Conservation (phyloP, 2,797 vertebrate species). For the Aulostomus chinensis region DNA sequence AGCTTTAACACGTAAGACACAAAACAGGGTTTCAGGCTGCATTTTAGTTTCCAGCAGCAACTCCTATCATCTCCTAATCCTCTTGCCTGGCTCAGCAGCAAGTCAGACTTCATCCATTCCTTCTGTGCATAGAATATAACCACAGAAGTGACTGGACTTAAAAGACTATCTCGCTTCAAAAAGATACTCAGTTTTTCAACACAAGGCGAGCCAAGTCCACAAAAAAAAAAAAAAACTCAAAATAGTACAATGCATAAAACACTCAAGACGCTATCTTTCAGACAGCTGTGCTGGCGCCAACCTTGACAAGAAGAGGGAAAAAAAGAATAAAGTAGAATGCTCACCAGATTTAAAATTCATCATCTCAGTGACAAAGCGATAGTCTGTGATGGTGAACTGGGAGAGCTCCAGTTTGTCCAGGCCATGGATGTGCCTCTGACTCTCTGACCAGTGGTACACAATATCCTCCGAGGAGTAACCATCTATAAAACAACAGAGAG, state of each 20-base stretch:
- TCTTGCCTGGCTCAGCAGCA: conserved; percentile 35
- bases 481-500: conserved; percentile 73
- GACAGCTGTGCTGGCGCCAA: not conserved
- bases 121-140: conserved; percentile 57
- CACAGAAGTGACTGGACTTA: conserved; percentile 17
- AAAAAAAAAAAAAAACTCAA: conserved; percentile 2
- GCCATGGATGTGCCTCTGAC: conserved; percentile 93
- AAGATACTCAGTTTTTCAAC: conserved; percentile 21
- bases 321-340: not conserved
- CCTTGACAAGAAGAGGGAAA: not conserved
- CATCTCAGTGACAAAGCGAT: conserved; percentile 91
- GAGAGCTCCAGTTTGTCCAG: conserved; percentile 96
- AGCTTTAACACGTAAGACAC: conserved; percentile 13
- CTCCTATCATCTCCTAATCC: conserved; percentile 42
- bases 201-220: conserved; percentile 6
- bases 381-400: conserved; percentile 96
- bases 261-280: not conserved
- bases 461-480: conserved; percentile 98
- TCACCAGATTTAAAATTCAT: conserved; percentile 98
- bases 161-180: conserved; percentile 39
- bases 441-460: conserved; percentile 96
- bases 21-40: conserved; percentile 9
- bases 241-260: conserved; percentile 18
- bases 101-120: conserved; percentile 45
- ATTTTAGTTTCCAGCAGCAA: conserved; percentile 16